These are phyloP conservation scores for Dioctria rufipes DNA, from an alignment of 2,888 invertebrate genomes.

Conservation along the genomic window DNA sequence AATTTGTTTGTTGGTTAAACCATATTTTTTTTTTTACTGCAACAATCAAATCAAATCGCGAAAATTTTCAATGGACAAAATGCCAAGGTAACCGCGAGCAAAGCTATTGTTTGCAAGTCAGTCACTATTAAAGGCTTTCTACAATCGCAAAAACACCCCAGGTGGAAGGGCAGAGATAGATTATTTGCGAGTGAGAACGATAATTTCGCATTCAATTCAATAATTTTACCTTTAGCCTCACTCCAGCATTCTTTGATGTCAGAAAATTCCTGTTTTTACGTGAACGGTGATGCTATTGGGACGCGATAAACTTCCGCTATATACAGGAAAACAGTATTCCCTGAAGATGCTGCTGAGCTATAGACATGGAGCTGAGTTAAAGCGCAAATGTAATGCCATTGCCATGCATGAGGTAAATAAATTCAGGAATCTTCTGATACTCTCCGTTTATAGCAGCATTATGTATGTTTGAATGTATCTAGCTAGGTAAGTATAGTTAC, in stretches of 20 bases:
- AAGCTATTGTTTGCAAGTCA: constrained; percentile 2
- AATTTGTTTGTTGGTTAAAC: background rate
- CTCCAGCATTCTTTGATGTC: constrained; percentile 7
- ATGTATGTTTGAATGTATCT: background rate
- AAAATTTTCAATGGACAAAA: background rate
- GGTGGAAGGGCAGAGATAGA: constrained; percentile 1
- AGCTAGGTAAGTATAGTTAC: too few species aligned
- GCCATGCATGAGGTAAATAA: background rate
- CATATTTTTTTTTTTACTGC: background rate
- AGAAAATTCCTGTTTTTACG: constrained; percentile 24
- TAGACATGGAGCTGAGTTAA: background rate
- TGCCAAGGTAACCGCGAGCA: background rate
- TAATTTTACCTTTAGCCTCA: constrained; percentile 36
- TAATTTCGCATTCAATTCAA: constrained; percentile 37
- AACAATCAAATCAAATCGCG: background rate
- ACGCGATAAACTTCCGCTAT: constrained; percentile 11
- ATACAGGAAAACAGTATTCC: background rate
- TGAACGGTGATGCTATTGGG: constrained; percentile 13
- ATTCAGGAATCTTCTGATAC: constrained; percentile 1
- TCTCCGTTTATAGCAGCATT: constrained; percentile 21
- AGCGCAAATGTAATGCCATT: background rate
- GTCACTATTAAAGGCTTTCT: background rate
- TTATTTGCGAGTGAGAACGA: constrained; percentile 14
- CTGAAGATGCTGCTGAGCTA: background rate
- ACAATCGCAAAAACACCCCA: background rate